Conservation (phyloP, 1,140 invertebrate genomes). For the Scaptomyza graminum region DNA sequence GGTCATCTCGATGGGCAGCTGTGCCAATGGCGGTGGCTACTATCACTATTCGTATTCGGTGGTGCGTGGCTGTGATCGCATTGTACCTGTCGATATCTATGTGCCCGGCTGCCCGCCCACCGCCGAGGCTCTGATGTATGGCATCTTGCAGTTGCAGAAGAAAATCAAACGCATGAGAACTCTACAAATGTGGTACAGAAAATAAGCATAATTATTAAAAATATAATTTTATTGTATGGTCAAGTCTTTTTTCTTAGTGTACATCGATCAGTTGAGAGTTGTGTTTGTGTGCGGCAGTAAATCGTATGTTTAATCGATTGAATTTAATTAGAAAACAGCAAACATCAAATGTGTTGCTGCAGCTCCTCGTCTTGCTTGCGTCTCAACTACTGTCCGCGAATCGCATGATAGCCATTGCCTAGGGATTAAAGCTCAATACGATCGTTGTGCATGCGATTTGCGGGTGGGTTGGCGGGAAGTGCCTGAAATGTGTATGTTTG, state of each 20-base stretch:
- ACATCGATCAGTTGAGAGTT: conserved; percentile 21
- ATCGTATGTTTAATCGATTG: conserved; percentile 73
- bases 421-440: conserved; percentile 70
- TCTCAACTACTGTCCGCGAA: conserved; percentile 28
- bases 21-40: conserved; percentile 99
- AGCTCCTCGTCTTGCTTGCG: conserved; percentile 14
- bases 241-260: not conserved
- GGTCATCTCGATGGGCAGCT: conserved; percentile 99
- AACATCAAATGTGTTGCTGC: conserved; percentile 52
- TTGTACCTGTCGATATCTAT: conserved; percentile 99
- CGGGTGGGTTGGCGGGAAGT: conserved; percentile 12
- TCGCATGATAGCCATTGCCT: conserved; percentile 63
- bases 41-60: conserved; percentile 99
- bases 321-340: conserved; percentile 70
- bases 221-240: not conserved
- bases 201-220: conserved; percentile 85
- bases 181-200: conserved; percentile 95
- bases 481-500: conserved; percentile 28
- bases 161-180: conserved; percentile 95
- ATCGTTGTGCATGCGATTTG: conserved; percentile 66
- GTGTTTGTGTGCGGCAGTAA: conserved; percentile 48
- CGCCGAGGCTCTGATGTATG: conserved; percentile 97
- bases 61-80: conserved; percentile 97
- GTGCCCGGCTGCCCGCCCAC: conserved; percentile 99
- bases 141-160: conserved; percentile 96